phyloP scores from a whole-genome alignment of 2,113 vertebrate species.

The Cyanoderma ruficeps region DNA sequence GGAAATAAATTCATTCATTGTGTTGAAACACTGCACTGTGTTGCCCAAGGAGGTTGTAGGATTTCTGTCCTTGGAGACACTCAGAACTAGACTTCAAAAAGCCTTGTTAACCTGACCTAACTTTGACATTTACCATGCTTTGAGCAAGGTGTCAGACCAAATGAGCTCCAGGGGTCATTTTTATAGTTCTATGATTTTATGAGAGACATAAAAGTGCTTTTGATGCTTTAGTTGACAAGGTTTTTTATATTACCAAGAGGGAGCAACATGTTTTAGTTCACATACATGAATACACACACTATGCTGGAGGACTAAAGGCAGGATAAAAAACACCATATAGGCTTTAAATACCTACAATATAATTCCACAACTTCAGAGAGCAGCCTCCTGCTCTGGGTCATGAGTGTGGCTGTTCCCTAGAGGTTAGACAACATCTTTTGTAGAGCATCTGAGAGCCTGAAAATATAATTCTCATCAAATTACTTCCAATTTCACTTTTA shows the following conservation, averaged over 20 bases:
- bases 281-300: rapidly evolving
- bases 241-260: background rate
- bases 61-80: background rate
- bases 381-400: background rate
- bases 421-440: rapidly evolving
- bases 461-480: too few relatives aligned
- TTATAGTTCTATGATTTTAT: background rate
- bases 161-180: background rate
- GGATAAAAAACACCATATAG: background rate
- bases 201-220: background rate
- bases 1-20: background rate
- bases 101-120: background rate
- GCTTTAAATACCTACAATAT: background rate
- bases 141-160: background rate
- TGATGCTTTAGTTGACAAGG: background rate
- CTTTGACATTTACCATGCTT: background rate
- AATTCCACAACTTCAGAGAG: background rate
- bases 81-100: background rate
- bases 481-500: too few relatives aligned
- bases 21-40: background rate
- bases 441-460: background rate
- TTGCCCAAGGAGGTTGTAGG: background rate
- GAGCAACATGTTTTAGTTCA: background rate
- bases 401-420: background rate
- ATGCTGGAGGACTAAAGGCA: background rate